Evolutionary conservation across 2,113 vertebrate species (phyloP).

Genomic region (Brevimyrus niger): DNA sequence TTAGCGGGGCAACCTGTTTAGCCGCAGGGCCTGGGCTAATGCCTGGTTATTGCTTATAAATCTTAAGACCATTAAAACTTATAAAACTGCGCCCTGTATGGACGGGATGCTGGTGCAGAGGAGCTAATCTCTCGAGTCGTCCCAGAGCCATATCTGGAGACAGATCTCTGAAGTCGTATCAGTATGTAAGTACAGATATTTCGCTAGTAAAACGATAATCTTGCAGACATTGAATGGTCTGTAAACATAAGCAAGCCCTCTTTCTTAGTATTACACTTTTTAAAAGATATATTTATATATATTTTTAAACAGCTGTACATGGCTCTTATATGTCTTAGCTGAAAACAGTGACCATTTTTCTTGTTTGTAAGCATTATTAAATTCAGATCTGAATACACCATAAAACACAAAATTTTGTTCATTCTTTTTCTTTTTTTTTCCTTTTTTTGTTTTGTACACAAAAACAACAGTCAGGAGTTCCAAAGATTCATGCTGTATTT

Average conservation of each 20-base stretch:
- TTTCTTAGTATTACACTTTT: constrained; percentile 45
- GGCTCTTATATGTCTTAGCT: constrained; percentile 45
- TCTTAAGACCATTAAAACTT: neutral
- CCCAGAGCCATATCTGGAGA: neutral
- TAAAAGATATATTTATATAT: constrained; percentile 21
- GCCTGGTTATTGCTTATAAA: constrained; percentile 19
- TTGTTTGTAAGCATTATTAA: constrained; percentile 46
- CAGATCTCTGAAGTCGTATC: neutral
- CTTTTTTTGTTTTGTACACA: constrained; percentile 55
- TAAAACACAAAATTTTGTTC: constrained; percentile 57
- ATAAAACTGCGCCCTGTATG: neutral
- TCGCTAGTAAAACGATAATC: neutral
- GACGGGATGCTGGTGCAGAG: constrained; percentile 2
- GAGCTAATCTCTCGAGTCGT: neutral
- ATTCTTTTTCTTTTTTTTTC: constrained; percentile 35
- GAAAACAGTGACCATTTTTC: constrained; percentile 44
- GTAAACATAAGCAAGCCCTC: constrained; percentile 24
- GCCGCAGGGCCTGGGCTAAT: neutral
- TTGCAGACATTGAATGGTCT: neutral
- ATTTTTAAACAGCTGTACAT: constrained; percentile 35
- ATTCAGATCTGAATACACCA: constrained; percentile 60
- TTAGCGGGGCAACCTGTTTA: neutral
- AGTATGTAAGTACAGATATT: neutral
- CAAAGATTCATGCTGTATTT: constrained; percentile 67
- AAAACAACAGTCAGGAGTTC: constrained; percentile 69